Percentiles rank a stretch among this genome's conserved stretches.
Evolutionary conservation across 2,888 invertebrate species (phyloP).

Genomic region (Brenthis hecate): DNA sequence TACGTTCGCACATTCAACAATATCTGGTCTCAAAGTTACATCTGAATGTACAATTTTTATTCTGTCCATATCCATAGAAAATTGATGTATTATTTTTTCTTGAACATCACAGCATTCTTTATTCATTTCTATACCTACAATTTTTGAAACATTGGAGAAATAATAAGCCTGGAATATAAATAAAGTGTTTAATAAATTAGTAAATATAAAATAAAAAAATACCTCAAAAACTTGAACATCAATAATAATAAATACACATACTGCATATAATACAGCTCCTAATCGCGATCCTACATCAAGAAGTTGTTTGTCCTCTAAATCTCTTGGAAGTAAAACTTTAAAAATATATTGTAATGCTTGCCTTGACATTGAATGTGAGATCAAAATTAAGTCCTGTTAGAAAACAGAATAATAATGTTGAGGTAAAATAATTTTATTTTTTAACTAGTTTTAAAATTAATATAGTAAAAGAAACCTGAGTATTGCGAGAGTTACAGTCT

Average conservation of each 20-base stretch:
- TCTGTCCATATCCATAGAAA: conserved; percentile 72
- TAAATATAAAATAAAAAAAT: conserved; percentile 1
- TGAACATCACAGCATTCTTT: conserved; percentile 85
- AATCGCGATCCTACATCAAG: conserved; percentile 87
- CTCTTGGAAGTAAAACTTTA: conserved; percentile 82
- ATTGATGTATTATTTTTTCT: conserved; percentile 79
- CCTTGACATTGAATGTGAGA: conserved; percentile 86
- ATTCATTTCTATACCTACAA: conserved; percentile 88
- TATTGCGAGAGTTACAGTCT: conserved; percentile 66
- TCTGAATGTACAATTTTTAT: conserved; percentile 82
- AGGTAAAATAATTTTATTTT: not conserved
- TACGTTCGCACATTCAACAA: conserved; percentile 82
- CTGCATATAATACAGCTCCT: conserved; percentile 86
- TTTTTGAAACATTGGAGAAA: conserved; percentile 80
- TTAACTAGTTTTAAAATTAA: not conserved
- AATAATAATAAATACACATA: conserved; percentile 57
- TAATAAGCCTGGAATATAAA: conserved; percentile 80
- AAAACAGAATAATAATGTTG: not conserved
- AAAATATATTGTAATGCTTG: conserved; percentile 84
- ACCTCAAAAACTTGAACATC: not conserved
- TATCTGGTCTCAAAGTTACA: conserved; percentile 78
- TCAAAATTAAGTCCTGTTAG: conserved; percentile 77
- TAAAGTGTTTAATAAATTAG: conserved; percentile 13
- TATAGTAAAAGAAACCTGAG: conserved; percentile 49
- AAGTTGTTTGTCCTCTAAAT: conserved; percentile 81